Evolutionary conservation across 2,888 invertebrate species (phyloP), one percentile per base, ranked within the genome.

Genomic region (Corbicula japonica): DNA sequence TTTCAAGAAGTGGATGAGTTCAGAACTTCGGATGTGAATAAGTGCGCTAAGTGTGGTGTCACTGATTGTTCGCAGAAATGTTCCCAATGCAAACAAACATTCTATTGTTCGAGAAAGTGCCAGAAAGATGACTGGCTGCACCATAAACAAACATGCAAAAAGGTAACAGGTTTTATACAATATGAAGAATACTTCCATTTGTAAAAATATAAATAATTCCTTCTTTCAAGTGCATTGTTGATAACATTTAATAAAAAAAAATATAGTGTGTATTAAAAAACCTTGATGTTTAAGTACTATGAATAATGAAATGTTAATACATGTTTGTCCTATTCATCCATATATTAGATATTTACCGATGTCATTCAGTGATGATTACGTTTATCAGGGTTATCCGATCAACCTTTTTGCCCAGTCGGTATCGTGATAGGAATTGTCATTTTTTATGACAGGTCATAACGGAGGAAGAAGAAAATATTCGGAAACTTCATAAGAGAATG

Each of bases 101-200:
- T 62, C 18, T 62, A 62, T 28, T 62, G 62, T 46, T 62, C 62
- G 6, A 46, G 18, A 44, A 15, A 26, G 1, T 62, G 62, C 28
- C 62, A 62, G 28, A 62, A 23, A 38, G 38, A 62, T 28, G 62
- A 62, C 21, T 62, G 62, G 62, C 1, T 46, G 10, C 18, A 6
- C n/a, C 62, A 62, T 44, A 62, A 62, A 62, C 26, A 12, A 8
- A 30, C 44, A 8, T 62, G 62, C 28, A 62, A 44, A 62, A 41
- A 44, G 62, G 62, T 62, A 28, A 21, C n/a, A 44, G 4, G 5
- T 54, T 30, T 28, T 54, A 2, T 6, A 1, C 28, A n/a, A n/a
- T n/a, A n/a, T n/a, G n/a, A n/a, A n/a, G n/a, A n/a, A n/a, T n/a
- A n/a, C n/a, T n/a, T n/a, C n/a, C n/a, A n/a, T n/a, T n/a, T n/a